These are phyloP conservation scores for Rallus crepitans DNA, from an alignment of 2,797 vertebrate species.

Conservation along the genomic window DNA sequence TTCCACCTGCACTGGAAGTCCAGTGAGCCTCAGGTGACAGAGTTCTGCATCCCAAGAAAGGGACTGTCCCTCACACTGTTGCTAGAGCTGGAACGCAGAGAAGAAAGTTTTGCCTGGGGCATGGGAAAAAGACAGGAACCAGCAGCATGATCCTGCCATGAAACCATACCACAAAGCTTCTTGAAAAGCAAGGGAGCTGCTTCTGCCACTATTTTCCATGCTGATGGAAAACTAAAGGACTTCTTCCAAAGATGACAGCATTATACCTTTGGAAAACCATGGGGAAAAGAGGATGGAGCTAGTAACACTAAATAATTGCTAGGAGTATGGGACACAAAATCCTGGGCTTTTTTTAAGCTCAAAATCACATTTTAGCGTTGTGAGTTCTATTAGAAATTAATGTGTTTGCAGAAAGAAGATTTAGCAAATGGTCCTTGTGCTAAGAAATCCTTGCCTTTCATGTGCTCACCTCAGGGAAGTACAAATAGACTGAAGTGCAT, in stretches of 20 bases:
- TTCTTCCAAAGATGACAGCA: not conserved
- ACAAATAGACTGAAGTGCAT: not conserved
- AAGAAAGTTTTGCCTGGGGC: not conserved
- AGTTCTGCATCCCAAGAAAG: not conserved
- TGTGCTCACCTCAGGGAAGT: not conserved
- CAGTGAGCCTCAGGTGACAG: not conserved
- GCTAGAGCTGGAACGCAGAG: not conserved
- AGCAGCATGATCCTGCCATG: not conserved
- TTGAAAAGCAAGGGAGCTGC: not conserved
- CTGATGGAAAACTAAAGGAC: not conserved
- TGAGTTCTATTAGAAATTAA: not conserved
- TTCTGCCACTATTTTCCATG: not conserved
- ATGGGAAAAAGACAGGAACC: not conserved
- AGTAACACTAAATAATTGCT: not conserved
- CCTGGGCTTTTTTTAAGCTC: not conserved
- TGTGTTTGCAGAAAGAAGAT: not conserved
- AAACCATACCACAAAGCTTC: not conserved
- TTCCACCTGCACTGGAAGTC: not conserved
- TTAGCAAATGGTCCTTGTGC: not conserved
- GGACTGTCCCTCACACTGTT: not conserved
- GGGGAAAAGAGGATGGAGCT: not conserved
- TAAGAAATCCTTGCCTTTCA: not conserved
- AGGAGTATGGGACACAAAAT: not conserved
- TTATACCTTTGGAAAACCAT: not conserved
- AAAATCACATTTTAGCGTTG: not conserved